A percentile compares a stretch with the other conserved stretches of the same genome.
phyloP scores from a whole-genome alignment of 2,113 vertebrate genomes.

The Pterocles burchelli region DNA sequence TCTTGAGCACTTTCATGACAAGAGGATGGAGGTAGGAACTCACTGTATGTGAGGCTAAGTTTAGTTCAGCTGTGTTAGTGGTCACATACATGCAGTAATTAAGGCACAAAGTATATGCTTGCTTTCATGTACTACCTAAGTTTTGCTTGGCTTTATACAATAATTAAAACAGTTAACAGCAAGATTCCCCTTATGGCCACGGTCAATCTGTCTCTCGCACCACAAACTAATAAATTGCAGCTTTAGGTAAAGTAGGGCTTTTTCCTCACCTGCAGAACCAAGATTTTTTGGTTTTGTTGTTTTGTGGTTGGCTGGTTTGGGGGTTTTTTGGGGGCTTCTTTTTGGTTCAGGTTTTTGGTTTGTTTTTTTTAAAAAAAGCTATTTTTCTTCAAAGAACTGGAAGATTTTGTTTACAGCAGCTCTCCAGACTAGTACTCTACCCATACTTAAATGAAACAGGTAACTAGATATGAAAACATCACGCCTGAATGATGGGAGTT shows the following conservation, averaged over 20 bases:
- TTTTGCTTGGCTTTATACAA: too few relatives aligned
- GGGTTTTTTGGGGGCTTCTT: too few relatives aligned
- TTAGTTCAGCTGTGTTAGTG: neutral
- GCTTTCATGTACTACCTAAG: neutral
- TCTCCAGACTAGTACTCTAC: neutral
- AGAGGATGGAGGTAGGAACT: neutral
- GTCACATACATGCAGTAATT: neutral
- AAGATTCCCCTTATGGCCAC: neutral
- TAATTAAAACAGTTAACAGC: neutral
- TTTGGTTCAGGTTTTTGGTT: neutral
- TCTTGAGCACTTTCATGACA: accelerated
- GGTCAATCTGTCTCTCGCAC: neutral
- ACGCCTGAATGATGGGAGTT: neutral
- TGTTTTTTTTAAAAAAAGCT: neutral
- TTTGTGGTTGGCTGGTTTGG: neutral
- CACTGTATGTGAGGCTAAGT: accelerated
- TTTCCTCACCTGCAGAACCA: neutral
- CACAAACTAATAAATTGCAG: neutral
- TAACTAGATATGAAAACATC: neutral
- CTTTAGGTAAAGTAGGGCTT: neutral
- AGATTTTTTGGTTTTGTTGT: neutral
- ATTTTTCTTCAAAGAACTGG: neutral
- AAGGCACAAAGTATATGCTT: neutral
- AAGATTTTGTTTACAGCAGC: neutral
- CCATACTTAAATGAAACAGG: neutral